phyloP scores from a whole-genome alignment of 1,140 invertebrate genomes.

The Drosophila biarmipes region DNA sequence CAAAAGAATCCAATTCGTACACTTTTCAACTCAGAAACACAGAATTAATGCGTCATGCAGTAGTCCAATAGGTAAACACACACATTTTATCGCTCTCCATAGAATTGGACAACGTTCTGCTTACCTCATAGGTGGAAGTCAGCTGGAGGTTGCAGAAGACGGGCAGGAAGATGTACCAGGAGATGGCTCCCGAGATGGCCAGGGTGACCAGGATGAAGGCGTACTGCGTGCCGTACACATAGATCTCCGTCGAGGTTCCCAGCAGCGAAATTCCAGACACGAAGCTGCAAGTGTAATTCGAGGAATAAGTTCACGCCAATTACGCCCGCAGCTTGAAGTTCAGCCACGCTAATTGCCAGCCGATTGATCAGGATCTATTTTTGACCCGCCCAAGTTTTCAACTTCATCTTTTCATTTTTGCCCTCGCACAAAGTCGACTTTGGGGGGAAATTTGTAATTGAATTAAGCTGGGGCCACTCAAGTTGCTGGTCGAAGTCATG shows the following conservation, averaged over 20 bases:
- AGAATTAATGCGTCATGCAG: constrained; percentile 56
- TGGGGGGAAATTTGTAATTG: constrained; percentile 30
- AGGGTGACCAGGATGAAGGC: constrained; percentile 88
- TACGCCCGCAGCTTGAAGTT: constrained; percentile 24
- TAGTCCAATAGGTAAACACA: constrained; percentile 32
- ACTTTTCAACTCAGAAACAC: constrained; percentile 25
- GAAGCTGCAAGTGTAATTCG: constrained; percentile 87
- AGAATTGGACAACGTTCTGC: constrained; percentile 46
- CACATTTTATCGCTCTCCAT: not conserved
- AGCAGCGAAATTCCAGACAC: constrained; percentile 93
- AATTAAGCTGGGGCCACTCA: constrained; percentile 29
- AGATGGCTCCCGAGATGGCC: constrained; percentile 88
- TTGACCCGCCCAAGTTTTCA: constrained; percentile 12
- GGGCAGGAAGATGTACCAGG: constrained; percentile 91
- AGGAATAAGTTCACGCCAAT: constrained; percentile 33
- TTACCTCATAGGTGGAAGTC: constrained; percentile 94
- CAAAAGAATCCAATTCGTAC: constrained; percentile 23
- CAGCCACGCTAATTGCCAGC: constrained; percentile 27
- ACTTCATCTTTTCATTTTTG: not conserved
- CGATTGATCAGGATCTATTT: constrained; percentile 45
- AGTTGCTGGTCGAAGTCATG: constrained; percentile 4
- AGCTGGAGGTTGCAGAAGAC: constrained; percentile 92
- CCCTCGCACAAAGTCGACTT: constrained; percentile 4
- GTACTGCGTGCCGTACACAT: constrained; percentile 92
- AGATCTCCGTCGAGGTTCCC: constrained; percentile 94